Evolutionary conservation across 2,113 vertebrate genomes (phyloP), one percentile per base, ranked within the genome.

Genomic region (Panthera tigris): DNA sequence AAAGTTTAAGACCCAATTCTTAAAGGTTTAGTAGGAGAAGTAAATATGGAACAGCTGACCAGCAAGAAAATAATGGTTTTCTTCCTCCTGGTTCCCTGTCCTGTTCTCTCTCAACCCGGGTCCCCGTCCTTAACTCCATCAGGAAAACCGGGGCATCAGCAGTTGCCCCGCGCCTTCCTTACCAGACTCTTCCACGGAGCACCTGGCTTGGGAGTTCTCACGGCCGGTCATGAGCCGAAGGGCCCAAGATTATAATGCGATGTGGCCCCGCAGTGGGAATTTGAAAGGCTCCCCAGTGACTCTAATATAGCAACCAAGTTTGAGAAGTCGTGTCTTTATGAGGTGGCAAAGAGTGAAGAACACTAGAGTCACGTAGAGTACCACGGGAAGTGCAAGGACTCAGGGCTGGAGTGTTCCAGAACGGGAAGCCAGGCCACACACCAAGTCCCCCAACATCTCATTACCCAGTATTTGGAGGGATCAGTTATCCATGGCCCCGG

Each of bases 401-500:
- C 48, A 0, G 48, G 91, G 36, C 83, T 89, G 78, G 76, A 76
- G 18, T 57, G 48, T 79, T 69, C 65, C 71, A 65, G n/a, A 31
- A 36, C 27, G 39, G 36, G 69, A 66, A 61, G 8, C 68, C 73
- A 41, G 9, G 36, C 39, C 48, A 41, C n/a, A 61, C 12, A 21
- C 27, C 36, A 33, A 91, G 29, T 50, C 31, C 27, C 2, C 9
- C 15, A 19, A 25, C 33, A 29, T 5, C 23, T 63, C 45, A 10
- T 65, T 45, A 19, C 52, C 87, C 0, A 0, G 23, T 3, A 31
- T n/a, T 23, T 76, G 65, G 39, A 78, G 63, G n/a, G 19, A 13
- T 66, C 3, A 1, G 8, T 27, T 21, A 16, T 36, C 69, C 9
- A 0, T 6, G 66, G 71, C 23, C 52, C 55, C 66, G 57, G 9